These are phyloP conservation scores for Mormyrus iriodes DNA, from an alignment of 2,113 vertebrate genomes.

Conservation along the genomic window DNA sequence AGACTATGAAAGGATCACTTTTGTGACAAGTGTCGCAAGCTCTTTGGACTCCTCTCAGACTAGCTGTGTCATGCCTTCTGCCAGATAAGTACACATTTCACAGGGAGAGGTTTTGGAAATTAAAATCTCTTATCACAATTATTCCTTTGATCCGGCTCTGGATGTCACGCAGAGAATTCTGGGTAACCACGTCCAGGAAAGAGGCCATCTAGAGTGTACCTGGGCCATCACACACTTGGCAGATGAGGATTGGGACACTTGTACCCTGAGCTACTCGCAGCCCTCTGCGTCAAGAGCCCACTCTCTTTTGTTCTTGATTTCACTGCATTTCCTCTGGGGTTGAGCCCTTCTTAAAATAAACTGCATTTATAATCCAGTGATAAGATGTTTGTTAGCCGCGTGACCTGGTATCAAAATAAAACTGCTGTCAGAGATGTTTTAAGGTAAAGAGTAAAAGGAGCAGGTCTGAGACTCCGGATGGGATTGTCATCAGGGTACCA, in stretches of 20 bases:
- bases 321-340: background rate
- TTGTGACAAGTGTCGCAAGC: background rate
- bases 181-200: background rate
- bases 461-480: background rate
- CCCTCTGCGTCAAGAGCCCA: background rate
- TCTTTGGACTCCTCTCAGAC: background rate
- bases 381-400: background rate
- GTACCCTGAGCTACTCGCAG: background rate
- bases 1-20: background rate
- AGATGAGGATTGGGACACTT: conserved; percentile 5
- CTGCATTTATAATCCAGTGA: background rate
- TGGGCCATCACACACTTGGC: background rate
- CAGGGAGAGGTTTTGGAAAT: background rate
- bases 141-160: background rate
- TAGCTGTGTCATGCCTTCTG: background rate
- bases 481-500: background rate
- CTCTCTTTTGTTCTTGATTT: background rate
- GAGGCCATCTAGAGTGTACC: background rate
- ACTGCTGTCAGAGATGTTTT: background rate
- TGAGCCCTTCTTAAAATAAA: background rate
- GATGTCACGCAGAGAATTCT: background rate
- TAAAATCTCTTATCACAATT: background rate
- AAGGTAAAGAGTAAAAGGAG: background rate
- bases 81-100: background rate
- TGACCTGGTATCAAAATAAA: background rate